These are phyloP conservation scores for Enteromius viviparus DNA, from an alignment of 2,797 vertebrate genomes.

Conservation along the genomic window DNA sequence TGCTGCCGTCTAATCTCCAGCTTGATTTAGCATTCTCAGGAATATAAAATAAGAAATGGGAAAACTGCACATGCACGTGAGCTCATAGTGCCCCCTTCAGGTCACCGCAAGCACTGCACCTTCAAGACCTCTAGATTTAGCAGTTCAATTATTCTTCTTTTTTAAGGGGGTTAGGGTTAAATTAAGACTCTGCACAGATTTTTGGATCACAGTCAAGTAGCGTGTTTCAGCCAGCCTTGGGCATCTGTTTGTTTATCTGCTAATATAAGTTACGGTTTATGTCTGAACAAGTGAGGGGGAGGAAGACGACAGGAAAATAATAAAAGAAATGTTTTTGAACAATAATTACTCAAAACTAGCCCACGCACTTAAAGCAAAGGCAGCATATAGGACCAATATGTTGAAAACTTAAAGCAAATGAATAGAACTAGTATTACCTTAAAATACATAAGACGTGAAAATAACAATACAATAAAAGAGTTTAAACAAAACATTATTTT, in stretches of 20 bases:
- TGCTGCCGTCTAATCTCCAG: conserved; percentile 43
- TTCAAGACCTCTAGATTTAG: conserved; percentile 8
- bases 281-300: conserved; percentile 18
- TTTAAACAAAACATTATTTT: conserved; percentile 9
- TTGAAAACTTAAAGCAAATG: neutral
- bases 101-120: conserved; percentile 59
- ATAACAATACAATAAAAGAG: neutral
- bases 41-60: conserved; percentile 25
- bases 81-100: conserved; percentile 83
- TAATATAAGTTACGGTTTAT: conserved; percentile 7
- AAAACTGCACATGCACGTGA: conserved; percentile 63
- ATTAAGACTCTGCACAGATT: conserved; percentile 15
- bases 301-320: neutral
- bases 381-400: neutral
- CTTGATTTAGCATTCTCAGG: conserved; percentile 41
- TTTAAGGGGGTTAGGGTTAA: neutral
- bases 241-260: conserved; percentile 25
- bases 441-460: conserved; percentile 4
- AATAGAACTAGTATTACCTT: neutral
- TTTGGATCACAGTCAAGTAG: conserved; percentile 4
- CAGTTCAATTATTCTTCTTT: neutral
- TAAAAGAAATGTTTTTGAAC: neutral
- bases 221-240: conserved; percentile 12
- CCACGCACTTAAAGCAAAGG: conserved; percentile 18
- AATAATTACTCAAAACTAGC: conserved; percentile 9